Percentiles rank a stretch among this genome's conserved stretches.
Evolutionary conservation across 2,888 invertebrate genomes (phyloP).

Genomic region (Caenorhabditis wallacei): DNA sequence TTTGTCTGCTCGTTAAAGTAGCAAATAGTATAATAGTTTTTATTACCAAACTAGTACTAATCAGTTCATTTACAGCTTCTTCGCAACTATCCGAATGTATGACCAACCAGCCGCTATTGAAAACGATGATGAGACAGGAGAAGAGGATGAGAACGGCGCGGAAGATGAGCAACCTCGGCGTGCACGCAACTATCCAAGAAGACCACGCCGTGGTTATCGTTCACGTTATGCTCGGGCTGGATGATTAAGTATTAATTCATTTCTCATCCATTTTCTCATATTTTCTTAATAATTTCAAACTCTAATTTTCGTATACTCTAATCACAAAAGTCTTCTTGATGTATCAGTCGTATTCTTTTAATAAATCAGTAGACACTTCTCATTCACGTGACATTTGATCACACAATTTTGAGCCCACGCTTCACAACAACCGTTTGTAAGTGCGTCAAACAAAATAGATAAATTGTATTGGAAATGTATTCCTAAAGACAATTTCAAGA

Average conservation of each 20-base stretch:
- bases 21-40: no score
- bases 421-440: not conserved
- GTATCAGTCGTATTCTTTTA: not conserved
- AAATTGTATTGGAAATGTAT: slow-evolving; percentile 26
- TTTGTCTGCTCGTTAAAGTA: no score
- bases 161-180: not conserved
- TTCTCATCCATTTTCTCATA: not conserved
- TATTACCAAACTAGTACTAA: no score
- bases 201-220: slow-evolving; percentile 27
- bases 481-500: slow-evolving; percentile 22
- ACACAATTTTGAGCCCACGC: slow-evolving; percentile 13
- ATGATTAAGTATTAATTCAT: not conserved
- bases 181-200: not conserved
- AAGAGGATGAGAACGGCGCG: not conserved
- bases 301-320: not conserved
- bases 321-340: slow-evolving; percentile 10
- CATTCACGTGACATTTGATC: not conserved
- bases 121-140: not conserved
- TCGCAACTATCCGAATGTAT: not conserved
- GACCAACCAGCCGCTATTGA: not conserved
- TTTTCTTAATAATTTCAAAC: no score
- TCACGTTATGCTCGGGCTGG: not conserved
- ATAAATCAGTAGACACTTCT: slow-evolving; percentile 12
- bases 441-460: slow-evolving; percentile 5
- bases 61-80: slow-evolving; percentile 11